A percentile compares a stretch with the other conserved stretches of the same genome.
These are phyloP conservation scores for Actinia equina DNA, from an alignment of 64 coral and sea anemone genomes.

Conservation along the genomic window DNA sequence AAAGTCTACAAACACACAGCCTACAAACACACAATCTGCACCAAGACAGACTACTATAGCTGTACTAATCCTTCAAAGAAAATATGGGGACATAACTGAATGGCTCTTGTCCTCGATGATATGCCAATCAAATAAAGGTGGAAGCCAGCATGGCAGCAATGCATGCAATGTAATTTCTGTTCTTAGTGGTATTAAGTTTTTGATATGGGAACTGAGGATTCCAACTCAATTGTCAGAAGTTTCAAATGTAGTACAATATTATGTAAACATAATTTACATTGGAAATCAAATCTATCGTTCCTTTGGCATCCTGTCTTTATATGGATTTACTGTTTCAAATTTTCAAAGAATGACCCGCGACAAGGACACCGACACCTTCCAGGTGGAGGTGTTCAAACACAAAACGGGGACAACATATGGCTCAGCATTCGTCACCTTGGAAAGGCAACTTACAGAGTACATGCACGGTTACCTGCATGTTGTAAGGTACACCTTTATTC, in stretches of 20 bases:
- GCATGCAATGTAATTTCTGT: slow-evolving; percentile 39
- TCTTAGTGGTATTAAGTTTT: slow-evolving; percentile 10
- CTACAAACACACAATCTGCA: not conserved
- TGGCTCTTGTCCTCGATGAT: slow-evolving; percentile 19
- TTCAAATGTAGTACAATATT: not conserved
- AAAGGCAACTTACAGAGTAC: too few species aligned
- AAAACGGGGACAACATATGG: too few species aligned
- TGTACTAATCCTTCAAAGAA: not conserved
- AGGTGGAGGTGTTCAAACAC: too few species aligned
- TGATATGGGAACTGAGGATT: not conserved
- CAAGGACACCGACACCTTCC: too few species aligned
- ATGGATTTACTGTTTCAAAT: too few species aligned
- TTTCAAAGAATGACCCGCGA: too few species aligned
- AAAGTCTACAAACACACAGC: not conserved
- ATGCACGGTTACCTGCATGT: too few species aligned
- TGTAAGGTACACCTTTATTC: too few species aligned
- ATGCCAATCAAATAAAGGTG: slow-evolving; percentile 25
- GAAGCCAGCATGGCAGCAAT: slow-evolving; percentile 14
- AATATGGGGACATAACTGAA: slow-evolving; percentile 20
- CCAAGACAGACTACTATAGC: not conserved
- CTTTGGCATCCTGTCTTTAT: not conserved
- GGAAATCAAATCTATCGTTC: slow-evolving; percentile 31
- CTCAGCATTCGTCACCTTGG: too few species aligned
- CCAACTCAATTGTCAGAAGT: slow-evolving; percentile 17
- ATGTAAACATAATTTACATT: not conserved